phyloP scores from a whole-genome alignment of 2,888 invertebrate genomes.

The Slavum lentiscoides region DNA sequence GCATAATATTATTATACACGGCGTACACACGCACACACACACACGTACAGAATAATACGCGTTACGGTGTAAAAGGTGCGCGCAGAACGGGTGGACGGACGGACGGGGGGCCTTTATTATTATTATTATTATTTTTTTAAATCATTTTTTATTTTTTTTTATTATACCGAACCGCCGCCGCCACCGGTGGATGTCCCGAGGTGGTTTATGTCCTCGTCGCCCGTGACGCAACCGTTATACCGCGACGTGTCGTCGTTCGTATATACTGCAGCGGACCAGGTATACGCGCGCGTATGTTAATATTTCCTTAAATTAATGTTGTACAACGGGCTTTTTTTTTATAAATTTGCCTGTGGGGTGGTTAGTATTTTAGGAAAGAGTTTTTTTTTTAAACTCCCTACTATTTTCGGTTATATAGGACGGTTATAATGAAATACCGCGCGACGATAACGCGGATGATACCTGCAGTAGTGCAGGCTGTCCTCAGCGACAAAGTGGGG shows the following conservation, averaged over 20 bases:
- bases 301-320: background rate
- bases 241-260: background rate
- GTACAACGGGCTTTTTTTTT: too few species aligned
- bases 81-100: background rate
- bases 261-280: too few species aligned
- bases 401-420: too few species aligned
- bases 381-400: too few species aligned
- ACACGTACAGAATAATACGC: too few species aligned
- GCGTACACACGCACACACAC: background rate
- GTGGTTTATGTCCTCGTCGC: conserved; percentile 33
- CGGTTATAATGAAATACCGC: too few species aligned
- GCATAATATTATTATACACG: conserved; percentile 37
- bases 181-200: conserved; percentile 33
- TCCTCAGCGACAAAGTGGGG: too few species aligned
- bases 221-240: conserved; percentile 32
- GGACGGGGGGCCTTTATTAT: conserved; percentile 35
- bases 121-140: conserved; percentile 17
- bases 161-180: background rate
- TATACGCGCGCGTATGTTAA: background rate
- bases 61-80: too few species aligned
- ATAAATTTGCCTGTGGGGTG: too few species aligned
- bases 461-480: too few species aligned
- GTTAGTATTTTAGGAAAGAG: too few species aligned
- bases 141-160: conserved; percentile 3
- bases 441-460: too few species aligned